These are phyloP conservation scores for Hyposoter dolosus DNA, from an alignment of 2,888 invertebrate genomes.

Conservation along the genomic window DNA sequence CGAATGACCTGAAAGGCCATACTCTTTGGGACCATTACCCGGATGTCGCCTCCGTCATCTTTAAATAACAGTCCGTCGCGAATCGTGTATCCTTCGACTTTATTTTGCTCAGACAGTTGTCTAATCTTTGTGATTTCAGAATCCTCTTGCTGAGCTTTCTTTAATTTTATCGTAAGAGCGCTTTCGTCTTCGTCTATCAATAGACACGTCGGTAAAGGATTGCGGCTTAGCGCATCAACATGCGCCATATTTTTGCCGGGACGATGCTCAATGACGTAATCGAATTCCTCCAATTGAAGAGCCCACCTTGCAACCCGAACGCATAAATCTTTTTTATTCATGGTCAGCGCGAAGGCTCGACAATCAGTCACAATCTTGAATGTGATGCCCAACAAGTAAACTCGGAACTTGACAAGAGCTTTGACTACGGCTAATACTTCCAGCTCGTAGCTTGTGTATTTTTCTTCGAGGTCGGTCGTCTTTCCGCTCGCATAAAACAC, in stretches of 20 bases:
- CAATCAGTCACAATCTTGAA: too few relatives aligned
- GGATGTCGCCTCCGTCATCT: neutral
- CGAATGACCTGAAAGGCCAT: neutral
- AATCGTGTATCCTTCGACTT: neutral
- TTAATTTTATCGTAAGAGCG: conserved; percentile 1
- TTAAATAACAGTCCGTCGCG: neutral
- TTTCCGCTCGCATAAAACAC: neutral
- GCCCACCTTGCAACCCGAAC: too few relatives aligned
- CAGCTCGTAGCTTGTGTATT: neutral
- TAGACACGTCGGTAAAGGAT: conserved; percentile 2
- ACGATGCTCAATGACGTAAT: too few relatives aligned
- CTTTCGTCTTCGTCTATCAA: conserved; percentile 30
- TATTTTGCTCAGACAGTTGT: neutral
- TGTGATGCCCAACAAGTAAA: too few relatives aligned
- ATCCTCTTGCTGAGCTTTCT: conserved; percentile 11
- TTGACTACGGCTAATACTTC: too few relatives aligned
- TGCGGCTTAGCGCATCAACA: conserved; percentile 19
- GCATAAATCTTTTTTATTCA: too few relatives aligned
- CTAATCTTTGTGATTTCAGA: neutral
- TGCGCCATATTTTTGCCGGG: neutral
- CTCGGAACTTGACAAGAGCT: too few relatives aligned
- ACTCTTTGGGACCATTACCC: neutral
- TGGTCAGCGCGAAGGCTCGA: too few relatives aligned
- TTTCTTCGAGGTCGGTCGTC: neutral
- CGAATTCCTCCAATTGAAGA: too few relatives aligned